Base-by-base conservation (phyloP, 2,797 vertebrate genomes). In the Sus cebifrons region DNA sequence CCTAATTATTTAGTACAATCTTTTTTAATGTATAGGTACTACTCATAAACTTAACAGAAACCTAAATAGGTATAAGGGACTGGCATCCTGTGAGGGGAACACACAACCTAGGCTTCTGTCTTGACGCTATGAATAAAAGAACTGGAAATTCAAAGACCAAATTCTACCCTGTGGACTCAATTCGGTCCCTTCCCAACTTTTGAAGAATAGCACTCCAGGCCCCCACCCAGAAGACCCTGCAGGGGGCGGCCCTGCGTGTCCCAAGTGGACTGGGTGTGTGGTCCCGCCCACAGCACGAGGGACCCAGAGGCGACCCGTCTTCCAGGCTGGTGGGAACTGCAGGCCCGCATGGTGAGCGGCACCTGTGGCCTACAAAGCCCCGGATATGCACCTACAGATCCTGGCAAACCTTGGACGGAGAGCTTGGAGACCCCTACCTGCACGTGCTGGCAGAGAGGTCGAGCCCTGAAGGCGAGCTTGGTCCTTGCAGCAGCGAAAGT, bases 401-500 rank as follows among this genome's bases (percentile, higher is more conserved):
- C 97, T 99, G 99, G 99, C 64, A 99, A 99, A 94, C 99, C 99
- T 0, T 99, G 99, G 83, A 99, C 99, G 99, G 99, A 99, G 98
- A 99, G 99, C 81, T 99, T 99, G 99, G 99, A 99, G 98, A 99
- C 99, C 1, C 99, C 99, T 16, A 99, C 98, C 99, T 99, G 99
- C 99, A 99, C 97, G 99, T 99, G 0, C 98, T 99, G 74, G 99
- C 99, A 0, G 97, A 36, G 36, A 36, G 36, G 36, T 36, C 36
- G 36, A 36, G 36, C 36, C 36, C 36, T 36, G 36, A 36, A 36
- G 36, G 36, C 36, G 36, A 36, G 3, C 85, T 99, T 99, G 99
- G 99, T 99, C 90, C 99, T 99, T 0, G 99, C 99, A 0, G 99
- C 99, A 96, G 99, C 98, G n/a, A 99, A 99, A 93, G 13, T 99